Evolutionary conservation across 1,140 invertebrate species (phyloP).

Genomic region (Leptinotarsa lineolata): DNA sequence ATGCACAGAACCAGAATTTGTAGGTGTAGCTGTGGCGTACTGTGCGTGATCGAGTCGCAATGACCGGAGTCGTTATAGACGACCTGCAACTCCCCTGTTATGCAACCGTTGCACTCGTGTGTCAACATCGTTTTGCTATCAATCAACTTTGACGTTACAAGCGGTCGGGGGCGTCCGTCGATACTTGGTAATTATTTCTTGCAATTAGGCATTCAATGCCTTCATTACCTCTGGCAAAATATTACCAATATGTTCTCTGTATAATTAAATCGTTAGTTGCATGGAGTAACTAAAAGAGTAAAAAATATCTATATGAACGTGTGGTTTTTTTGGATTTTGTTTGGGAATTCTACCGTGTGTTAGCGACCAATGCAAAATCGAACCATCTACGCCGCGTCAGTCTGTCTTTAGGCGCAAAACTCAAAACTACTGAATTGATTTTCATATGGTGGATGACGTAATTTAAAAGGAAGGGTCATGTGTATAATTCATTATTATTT

Average conservation of each 20-base stretch:
- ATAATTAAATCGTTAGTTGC: constrained; percentile 22
- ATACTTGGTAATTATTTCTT: constrained; percentile 30
- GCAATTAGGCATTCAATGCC: constrained; percentile 25
- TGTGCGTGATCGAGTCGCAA: constrained; percentile 43
- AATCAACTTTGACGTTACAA: constrained; percentile 34
- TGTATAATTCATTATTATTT: no score
- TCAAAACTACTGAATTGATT: no score
- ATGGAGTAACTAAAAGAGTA: neutral
- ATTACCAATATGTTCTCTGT: constrained; percentile 16
- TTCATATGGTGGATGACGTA: no score
- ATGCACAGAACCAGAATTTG: constrained; percentile 40
- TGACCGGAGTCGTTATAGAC: constrained; percentile 46
- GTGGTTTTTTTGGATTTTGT: neutral
- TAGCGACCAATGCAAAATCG: no score
- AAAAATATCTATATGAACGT: neutral
- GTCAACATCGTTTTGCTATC: constrained; percentile 41
- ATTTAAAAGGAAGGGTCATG: no score
- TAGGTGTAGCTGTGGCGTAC: constrained; percentile 37
- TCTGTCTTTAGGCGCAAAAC: no score
- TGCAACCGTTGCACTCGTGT: constrained; percentile 45
- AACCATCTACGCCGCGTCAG: no score
- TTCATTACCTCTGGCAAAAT: constrained; percentile 26
- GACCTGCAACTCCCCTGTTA: constrained; percentile 47
- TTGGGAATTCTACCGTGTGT: no score
- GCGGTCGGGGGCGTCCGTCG: constrained; percentile 15